These are phyloP conservation scores for Ceratina japonica DNA, from an alignment of 1,140 invertebrate genomes.

Conservation along the genomic window DNA sequence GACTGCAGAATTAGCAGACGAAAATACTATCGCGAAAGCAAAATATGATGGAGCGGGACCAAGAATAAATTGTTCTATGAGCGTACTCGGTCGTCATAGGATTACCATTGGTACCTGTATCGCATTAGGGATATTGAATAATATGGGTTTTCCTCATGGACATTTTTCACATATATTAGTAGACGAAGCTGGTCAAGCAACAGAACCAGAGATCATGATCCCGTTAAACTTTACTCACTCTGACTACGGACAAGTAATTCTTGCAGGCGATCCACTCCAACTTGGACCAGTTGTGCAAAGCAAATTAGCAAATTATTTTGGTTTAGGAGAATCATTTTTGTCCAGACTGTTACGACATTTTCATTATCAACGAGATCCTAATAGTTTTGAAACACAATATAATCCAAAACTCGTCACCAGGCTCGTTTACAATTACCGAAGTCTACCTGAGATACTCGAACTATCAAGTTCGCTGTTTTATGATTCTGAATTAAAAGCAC, in stretches of 20 bases:
- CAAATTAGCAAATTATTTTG: slow-evolving; percentile 82
- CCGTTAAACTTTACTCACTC: slow-evolving; percentile 81
- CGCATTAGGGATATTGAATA: slow-evolving; percentile 85
- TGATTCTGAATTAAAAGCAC: slow-evolving; percentile 83
- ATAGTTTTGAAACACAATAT: slow-evolving; percentile 81
- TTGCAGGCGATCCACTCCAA: slow-evolving; percentile 96
- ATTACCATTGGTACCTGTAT: slow-evolving; percentile 92
- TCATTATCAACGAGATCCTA: slow-evolving; percentile 84
- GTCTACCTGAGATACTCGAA: slow-evolving; percentile 87
- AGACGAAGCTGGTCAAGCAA: slow-evolving; percentile 95
- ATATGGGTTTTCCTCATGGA: slow-evolving; percentile 83
- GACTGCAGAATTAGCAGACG: slow-evolving; percentile 81
- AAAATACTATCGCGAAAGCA: slow-evolving; percentile 72
- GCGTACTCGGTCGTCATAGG: slow-evolving; percentile 84
- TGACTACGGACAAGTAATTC: slow-evolving; percentile 84
- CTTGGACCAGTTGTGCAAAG: slow-evolving; percentile 91
- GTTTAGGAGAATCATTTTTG: slow-evolving; percentile 86
- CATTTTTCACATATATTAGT: slow-evolving; percentile 94
- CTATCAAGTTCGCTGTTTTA: slow-evolving; percentile 92
- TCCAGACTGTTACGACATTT: slow-evolving; percentile 83
- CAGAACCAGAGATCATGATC: slow-evolving; percentile 92
- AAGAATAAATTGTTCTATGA: slow-evolving; percentile 79
- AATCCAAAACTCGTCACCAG: slow-evolving; percentile 86
- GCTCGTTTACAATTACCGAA: slow-evolving; percentile 88
- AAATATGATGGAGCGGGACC: slow-evolving; percentile 73